Base-by-base conservation (phyloP, 53 echinoderm and acorn worm species). In the Holothuria leucospilota region DNA sequence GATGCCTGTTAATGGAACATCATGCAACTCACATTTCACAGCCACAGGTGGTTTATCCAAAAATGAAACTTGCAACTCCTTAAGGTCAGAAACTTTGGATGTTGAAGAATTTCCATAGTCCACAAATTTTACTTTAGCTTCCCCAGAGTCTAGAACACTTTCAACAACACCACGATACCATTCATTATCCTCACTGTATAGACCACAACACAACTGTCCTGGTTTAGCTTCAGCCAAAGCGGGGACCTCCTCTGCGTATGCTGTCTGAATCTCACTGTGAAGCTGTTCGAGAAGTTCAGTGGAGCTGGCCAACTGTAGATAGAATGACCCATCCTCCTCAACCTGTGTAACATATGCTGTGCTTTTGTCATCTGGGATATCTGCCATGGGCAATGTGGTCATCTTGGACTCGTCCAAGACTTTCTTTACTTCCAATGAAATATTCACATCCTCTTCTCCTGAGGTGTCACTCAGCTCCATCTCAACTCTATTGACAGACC, bases 101-200 rank as follows among this genome's bases (percentile, higher is more conserved):
- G 86, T 86, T 51, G 92, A 93, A 27, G 92, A 69, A 81, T 99
- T 99, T 8, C 99, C 99, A 92, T 94, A 99, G 84, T 99, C 99
- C 12, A 99, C 89, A 87, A 95, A 99, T 59, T 61, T 88, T 16
- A 99, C 89, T 13, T 68, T 67, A 42, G 89, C 89, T 61, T 85
- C 85, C 20, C 78, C 88, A 15, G 91, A 69, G 58, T 86, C 78
- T 0, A 86, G 81, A 5, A 63, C 40, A 12, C 84, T 59, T 24
- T 88, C 93, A 39, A 99, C 78, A 1, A 95, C 66, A 34, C 92
- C 94, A 77, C 99, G 94, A 65, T 95, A 95, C 95, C 95, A 99
- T 61, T 90, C 87, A 8, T 87, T 90, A 67, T 99, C 95, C 34
- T 95, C 99, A 5, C 89, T 84, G 81, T 92, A 96, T 68, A 91